Percentiles rank a stretch among this genome's conserved stretches.
These are phyloP conservation scores for Epistrophe grossulariae DNA, from an alignment of 2,888 invertebrate species.

Conservation along the genomic window DNA sequence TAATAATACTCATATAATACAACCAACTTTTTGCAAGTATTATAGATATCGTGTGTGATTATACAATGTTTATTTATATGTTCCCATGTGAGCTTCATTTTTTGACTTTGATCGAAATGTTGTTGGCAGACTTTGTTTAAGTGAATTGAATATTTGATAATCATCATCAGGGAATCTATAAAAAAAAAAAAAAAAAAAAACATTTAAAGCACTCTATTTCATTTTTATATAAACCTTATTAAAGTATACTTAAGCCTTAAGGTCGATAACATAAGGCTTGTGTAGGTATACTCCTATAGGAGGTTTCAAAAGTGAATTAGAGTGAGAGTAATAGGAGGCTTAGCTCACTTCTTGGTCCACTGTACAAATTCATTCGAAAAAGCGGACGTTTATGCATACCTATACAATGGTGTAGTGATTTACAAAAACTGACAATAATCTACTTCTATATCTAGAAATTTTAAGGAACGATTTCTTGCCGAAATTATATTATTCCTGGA, in stretches of 20 bases:
- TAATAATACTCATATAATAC: background rate
- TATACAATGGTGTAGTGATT: no score
- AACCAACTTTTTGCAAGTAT: background rate
- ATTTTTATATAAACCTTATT: background rate
- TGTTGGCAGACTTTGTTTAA: slow-evolving; percentile 3
- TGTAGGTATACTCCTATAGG: no score
- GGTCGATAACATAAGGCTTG: no score
- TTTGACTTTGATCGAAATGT: slow-evolving; percentile 18
- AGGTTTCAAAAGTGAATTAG: no score
- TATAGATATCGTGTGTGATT: background rate
- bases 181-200: background rate
- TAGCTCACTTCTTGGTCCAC: no score
- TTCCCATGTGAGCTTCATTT: slow-evolving; percentile 3
- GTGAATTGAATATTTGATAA: slow-evolving; percentile 7
- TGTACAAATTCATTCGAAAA: no score
- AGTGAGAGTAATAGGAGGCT: no score
- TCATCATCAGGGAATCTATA: background rate
- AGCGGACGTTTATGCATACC: no score
- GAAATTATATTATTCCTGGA: no score
- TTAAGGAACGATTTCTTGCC: no score
- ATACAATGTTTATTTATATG: background rate
- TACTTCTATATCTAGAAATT: no score
- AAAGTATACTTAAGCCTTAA: background rate
- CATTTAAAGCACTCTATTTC: background rate
- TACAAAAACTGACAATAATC: no score